Base-by-base conservation (phyloP, 1,140 invertebrate species). In the Mizuhopecten yessoensis region DNA sequence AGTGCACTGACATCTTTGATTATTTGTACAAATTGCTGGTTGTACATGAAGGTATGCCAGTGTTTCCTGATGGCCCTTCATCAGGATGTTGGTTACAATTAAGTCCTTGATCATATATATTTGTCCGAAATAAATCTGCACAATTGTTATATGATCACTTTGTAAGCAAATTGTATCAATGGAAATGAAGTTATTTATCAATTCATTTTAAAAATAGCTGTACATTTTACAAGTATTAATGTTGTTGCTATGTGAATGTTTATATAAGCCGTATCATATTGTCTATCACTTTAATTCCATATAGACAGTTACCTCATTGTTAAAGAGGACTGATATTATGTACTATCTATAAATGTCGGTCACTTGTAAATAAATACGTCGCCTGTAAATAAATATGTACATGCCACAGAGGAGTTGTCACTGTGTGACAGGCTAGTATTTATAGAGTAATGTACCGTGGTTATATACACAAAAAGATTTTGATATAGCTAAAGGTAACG, bases 391-490 rank as follows among this genome's bases (percentile, higher is more conserved):
- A n/a, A n/a, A n/a, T n/a, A n/a, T n/a, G n/a, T 39, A n/a, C 57
- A 75, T 17, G 9, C 23, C 23, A 9, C 17, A 45, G 42, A 45
- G 3, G 23, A 7, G n/a, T 29, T 29, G 23, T 75, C 57, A 75
- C 23, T 75, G 23, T 17, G 9, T 9, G 3, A n/a, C 57, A 75
- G 23, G 45, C 3, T 9, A 57, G 17, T 11, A 23, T 57, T 13
- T 39, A 39, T 39, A 39, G 36, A 15, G 42, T 45, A 45, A 29
- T 75, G 57, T 75, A 75, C n/a, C 15, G 17, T 75, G n/a, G 2
- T 29, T 75, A n/a, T 29, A 75, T 75, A 75, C n/a, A n/a, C 57
- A 75, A 75, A n/a, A n/a, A 75, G 57, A 75, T 75, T 75, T n/a
- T n/a, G 23, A 75, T n/a, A 75, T 75, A n/a, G 57, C 57, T 11